These are phyloP conservation scores for Physocephala rufipes DNA, from an alignment of 2,888 invertebrate genomes.

Conservation along the genomic window DNA sequence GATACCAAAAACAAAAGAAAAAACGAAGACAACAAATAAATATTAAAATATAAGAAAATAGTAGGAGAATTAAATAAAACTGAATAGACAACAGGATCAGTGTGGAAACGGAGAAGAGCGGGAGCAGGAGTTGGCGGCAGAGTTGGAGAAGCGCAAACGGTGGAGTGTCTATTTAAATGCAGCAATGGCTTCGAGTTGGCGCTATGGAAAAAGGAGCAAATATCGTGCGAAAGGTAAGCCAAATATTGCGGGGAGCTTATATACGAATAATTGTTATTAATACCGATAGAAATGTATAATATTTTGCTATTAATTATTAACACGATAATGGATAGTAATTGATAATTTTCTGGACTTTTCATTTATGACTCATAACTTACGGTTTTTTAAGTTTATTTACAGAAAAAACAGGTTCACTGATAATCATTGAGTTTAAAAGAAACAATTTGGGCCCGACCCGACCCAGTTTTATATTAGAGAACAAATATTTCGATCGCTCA, in stretches of 20 bases:
- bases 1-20: not conserved
- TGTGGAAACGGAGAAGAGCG: not conserved
- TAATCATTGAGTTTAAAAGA: too few relatives aligned
- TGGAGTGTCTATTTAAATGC: slow-evolving; percentile 41
- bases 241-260: not conserved
- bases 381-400: too few relatives aligned
- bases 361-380: too few relatives aligned
- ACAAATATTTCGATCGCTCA: too few relatives aligned
- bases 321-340: too few relatives aligned
- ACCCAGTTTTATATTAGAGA: too few relatives aligned
- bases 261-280: too few relatives aligned
- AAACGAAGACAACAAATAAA: not conserved
- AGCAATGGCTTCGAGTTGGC: slow-evolving; percentile 65
- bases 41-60: not conserved
- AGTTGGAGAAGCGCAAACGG: slow-evolving; percentile 1
- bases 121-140: not conserved
- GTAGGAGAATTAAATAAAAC: not conserved
- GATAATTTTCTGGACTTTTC: too few relatives aligned
- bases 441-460: too few relatives aligned
- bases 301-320: too few relatives aligned
- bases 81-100: too few relatives aligned
- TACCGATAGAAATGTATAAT: not conserved
- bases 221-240: slow-evolving; percentile 64
- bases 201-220: slow-evolving; percentile 64
- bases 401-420: too few relatives aligned